Base-by-base conservation (phyloP, 2,888 invertebrate species). In the Cremastobaeus sp. region DNA sequence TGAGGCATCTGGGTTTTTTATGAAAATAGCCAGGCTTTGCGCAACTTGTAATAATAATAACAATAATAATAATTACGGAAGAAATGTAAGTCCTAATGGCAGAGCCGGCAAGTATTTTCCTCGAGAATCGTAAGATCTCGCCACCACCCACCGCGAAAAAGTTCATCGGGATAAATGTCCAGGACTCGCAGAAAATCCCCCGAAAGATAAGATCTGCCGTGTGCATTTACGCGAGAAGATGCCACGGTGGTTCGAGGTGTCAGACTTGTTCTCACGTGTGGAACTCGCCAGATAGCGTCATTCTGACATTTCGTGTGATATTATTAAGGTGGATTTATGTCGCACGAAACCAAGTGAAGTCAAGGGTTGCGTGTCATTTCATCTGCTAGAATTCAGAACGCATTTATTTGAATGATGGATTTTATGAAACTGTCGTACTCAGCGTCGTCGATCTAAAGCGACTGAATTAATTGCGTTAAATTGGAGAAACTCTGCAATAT, bases 301-400 rank as follows among this genome's bases (percentile, higher is more conserved):
- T 69, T 73, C 77, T 66, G 79, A 76, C 80, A 79, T 81, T 81
- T 78, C 77, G 73, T 62, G 80, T 81, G 83, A 85, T 86, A 85
- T 84, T 85, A 84, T 86, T 85, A 84, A 84, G 78, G 80, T 76
- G 80, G 83, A 87, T 86, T 86, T 85, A 86, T 84, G 81, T 79
- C 78, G 78, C 76, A 45, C 34, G 52, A 45, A 45, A 34, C 30
- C 39, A 43, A 59, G 69, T 52, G 25, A 11, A 45, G 41, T 30
- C 32, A 30, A 69, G 54, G 52, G 60, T 62, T 54, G 69, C 14
- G 43, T 43, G 50, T 59, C 50, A 50, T 6, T 52, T 34, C 41
- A 30, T 17, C 6, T 18, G 1, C 32, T 20, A 41, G 41, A n/a
- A 55, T 35, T 45, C 30, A 34, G 15, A 45, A 32, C 34, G 28